Conservation (phyloP, 2,797 vertebrate genomes). For the Pygocentrus nattereri region DNA sequence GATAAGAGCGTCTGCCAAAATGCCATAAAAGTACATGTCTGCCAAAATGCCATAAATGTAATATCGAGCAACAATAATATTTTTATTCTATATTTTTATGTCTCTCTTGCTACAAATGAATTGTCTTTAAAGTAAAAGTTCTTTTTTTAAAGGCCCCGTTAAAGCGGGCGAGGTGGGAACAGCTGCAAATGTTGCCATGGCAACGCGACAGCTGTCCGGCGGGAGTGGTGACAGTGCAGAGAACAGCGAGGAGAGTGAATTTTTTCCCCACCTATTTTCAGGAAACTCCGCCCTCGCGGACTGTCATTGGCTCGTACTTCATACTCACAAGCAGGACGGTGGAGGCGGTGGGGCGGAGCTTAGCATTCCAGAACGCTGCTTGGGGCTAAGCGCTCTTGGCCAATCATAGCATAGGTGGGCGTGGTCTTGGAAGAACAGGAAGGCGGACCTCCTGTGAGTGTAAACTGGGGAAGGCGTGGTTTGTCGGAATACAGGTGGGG, state of each 20-base stretch:
- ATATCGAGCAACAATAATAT: no score
- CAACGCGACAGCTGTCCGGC: conserved; percentile 68
- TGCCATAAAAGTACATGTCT: no score
- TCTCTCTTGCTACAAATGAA: no score
- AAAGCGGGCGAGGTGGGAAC: not conserved
- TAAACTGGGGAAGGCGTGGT: not conserved
- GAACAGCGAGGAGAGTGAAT: conserved; percentile 58
- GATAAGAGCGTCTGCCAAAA: no score
- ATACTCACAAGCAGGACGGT: not conserved
- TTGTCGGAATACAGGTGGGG: not conserved
- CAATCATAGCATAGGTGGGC: not conserved
- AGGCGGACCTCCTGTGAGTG: not conserved
- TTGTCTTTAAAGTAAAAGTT: no score
- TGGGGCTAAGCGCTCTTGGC: not conserved
- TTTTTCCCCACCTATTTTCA: not conserved
- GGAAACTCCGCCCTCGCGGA: not conserved
- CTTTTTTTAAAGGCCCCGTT: no score
- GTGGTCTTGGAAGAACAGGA: not conserved
- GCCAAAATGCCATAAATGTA: no score
- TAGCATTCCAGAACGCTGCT: not conserved
- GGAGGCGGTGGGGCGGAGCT: no score
- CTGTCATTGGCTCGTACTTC: not conserved
- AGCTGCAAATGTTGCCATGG: conserved; percentile 71
- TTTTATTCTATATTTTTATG: no score
- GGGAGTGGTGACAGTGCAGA: conserved; percentile 64